Percentiles rank a stretch among this genome's conserved stretches.
Conservation (phyloP, 2,113 vertebrate genomes). For the Felis chaus region DNA sequence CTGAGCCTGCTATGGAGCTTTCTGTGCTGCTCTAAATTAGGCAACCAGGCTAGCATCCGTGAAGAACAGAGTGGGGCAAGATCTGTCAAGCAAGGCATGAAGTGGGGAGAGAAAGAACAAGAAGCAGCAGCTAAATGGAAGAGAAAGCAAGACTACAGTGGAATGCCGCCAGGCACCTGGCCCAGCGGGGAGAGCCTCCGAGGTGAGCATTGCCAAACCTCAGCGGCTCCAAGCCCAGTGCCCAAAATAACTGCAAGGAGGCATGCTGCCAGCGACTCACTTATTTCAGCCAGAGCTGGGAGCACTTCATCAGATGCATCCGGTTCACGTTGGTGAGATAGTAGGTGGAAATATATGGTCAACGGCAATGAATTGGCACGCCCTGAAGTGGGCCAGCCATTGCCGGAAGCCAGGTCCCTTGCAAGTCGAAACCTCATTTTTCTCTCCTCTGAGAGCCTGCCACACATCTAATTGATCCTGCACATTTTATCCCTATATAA, state of each 20-base stretch:
- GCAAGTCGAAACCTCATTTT: slow-evolving; percentile 4
- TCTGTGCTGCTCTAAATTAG: not conserved
- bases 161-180: slow-evolving; percentile 7
- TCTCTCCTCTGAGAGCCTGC: slow-evolving; percentile 4
- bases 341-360: slow-evolving; percentile 36
- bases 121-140: not conserved
- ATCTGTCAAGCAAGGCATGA: not conserved
- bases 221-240: not conserved
- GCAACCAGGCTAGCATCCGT: not conserved
- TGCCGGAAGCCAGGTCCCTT: not conserved
- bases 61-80: not conserved
- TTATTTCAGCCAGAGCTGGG: slow-evolving; percentile 22
- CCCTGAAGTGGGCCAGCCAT: not conserved
- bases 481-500: not conserved
- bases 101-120: not conserved
- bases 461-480: not conserved
- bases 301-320: slow-evolving; percentile 64
- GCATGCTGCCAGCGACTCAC: slow-evolving; percentile 60
- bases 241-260: slow-evolving; percentile 62
- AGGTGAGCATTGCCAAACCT: not conserved
- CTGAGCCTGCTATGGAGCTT: not conserved
- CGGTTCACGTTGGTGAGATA: slow-evolving; percentile 36
- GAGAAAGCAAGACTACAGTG: not conserved
- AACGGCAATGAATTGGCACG: slow-evolving; percentile 49
- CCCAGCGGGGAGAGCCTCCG: not conserved